Conservation (phyloP, 2,797 vertebrate genomes). For the Megaceryle alcyon region DNA sequence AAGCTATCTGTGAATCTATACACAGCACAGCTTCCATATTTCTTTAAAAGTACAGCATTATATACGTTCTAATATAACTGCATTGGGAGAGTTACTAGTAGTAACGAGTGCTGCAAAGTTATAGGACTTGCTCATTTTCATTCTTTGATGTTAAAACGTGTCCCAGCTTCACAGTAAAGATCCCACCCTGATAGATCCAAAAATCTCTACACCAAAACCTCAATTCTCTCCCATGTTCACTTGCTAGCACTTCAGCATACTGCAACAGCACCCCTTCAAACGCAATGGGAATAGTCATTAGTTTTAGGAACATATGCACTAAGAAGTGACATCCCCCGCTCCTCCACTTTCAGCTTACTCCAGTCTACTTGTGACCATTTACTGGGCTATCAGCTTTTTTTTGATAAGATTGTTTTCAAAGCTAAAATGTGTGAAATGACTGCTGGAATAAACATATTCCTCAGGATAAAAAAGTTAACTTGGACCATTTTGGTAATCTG, state of each 20-base stretch:
- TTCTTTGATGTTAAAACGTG: background rate
- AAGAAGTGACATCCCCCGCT: background rate
- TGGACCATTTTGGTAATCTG: background rate
- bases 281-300: fast-evolving
- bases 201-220: background rate
- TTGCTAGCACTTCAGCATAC: background rate
- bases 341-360: background rate
- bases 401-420: background rate
- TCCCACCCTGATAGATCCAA: fast-evolving
- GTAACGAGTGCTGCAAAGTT: background rate
- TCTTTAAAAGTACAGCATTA: background rate
- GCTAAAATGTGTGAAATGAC: background rate
- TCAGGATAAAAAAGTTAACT: background rate
- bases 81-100: background rate
- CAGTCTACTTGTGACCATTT: background rate
- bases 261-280: background rate
- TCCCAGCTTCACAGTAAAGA: background rate
- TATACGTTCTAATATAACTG: background rate
- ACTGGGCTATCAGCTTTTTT: background rate
- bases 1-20: background rate
- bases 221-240: background rate
- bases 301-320: background rate
- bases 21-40: background rate
- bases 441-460: background rate
- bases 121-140: too few relatives aligned